These are phyloP conservation scores for Cololabis saira DNA, from an alignment of 2,113 vertebrate genomes.

Conservation along the genomic window DNA sequence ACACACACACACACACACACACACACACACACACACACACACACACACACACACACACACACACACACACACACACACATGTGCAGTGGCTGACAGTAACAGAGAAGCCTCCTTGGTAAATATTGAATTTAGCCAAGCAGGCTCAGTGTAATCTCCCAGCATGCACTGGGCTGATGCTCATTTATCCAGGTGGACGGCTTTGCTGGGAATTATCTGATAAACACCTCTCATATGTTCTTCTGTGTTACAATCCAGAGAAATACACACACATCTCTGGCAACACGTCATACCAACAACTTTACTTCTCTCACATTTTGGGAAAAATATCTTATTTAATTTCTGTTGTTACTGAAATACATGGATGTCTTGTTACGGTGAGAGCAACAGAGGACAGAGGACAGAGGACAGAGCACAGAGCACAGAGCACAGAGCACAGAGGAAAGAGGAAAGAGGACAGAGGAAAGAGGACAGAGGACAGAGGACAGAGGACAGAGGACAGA, in stretches of 20 bases:
- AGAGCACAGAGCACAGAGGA: too few species aligned
- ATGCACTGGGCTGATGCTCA: slow-evolving; percentile 65
- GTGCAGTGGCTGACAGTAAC: slow-evolving; percentile 43
- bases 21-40: neutral
- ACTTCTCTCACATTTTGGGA: neutral
- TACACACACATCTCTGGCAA: slow-evolving; percentile 34
- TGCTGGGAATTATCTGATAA: slow-evolving; percentile 66
- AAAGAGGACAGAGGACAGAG: too few species aligned
- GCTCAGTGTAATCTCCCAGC: slow-evolving; percentile 70
- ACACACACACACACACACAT: slow-evolving; percentile 2
- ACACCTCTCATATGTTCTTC: slow-evolving; percentile 75
- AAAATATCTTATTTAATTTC: neutral
- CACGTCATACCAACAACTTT: slow-evolving; percentile 10
- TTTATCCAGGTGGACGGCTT: slow-evolving; percentile 69
- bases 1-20: slow-evolving; percentile 7
- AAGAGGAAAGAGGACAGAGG: too few species aligned
- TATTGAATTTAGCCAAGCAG: slow-evolving; percentile 66
- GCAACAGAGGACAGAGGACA: too few species aligned
- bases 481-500: too few species aligned
- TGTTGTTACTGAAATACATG: neutral
- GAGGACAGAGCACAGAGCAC: too few species aligned
- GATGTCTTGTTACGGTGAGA: neutral
- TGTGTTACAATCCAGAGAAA: slow-evolving; percentile 65
- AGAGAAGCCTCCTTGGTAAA: slow-evolving; percentile 68
- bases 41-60: neutral